phyloP scores from a whole-genome alignment of 2,797 vertebrate genomes.

The Craterocephalus amniculus region DNA sequence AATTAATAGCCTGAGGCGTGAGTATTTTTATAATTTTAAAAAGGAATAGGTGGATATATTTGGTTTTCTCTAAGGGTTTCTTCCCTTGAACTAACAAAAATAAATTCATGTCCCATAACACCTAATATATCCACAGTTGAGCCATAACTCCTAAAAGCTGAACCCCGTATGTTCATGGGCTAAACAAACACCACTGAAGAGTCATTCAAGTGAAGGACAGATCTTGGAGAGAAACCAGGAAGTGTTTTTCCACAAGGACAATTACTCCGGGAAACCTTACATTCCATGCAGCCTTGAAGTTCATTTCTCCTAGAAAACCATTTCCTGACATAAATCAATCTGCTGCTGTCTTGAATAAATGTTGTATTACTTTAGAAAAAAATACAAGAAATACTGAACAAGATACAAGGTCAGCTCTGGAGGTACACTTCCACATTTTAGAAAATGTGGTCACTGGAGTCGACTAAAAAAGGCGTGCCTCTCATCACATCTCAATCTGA shows the following conservation, averaged over 20 bases:
- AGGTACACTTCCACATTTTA: slow-evolving; percentile 1
- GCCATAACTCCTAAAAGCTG: slow-evolving; percentile 32
- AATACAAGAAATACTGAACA: not conserved
- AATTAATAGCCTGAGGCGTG: slow-evolving; percentile 69
- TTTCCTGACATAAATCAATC: slow-evolving; percentile 68
- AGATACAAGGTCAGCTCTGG: slow-evolving; percentile 7
- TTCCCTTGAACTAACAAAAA: slow-evolving; percentile 49
- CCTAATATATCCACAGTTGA: slow-evolving; percentile 11
- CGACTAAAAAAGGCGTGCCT: not conserved
- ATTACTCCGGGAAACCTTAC: slow-evolving; percentile 79
- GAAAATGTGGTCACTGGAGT: not conserved
- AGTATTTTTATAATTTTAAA: slow-evolving; percentile 68
- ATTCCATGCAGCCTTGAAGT: slow-evolving; percentile 67
- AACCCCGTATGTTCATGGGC: slow-evolving; percentile 28
- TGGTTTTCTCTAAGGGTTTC: slow-evolving; percentile 61
- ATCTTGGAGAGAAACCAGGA: slow-evolving; percentile 79
- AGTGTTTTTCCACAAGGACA: slow-evolving; percentile 80
- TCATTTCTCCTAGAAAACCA: slow-evolving; percentile 70
- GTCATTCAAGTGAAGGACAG: slow-evolving; percentile 65
- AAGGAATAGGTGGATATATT: slow-evolving; percentile 66
- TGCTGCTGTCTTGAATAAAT: slow-evolving; percentile 45
- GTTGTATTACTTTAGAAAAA: slow-evolving; percentile 24
- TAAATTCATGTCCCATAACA: slow-evolving; percentile 10
- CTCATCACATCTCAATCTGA: slow-evolving; percentile 17
- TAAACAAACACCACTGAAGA: slow-evolving; percentile 48